Evolutionary conservation across 2,888 invertebrate species (phyloP), one percentile per base, ranked within the genome.

Genomic region (Chrysotoxum bicinctum): DNA sequence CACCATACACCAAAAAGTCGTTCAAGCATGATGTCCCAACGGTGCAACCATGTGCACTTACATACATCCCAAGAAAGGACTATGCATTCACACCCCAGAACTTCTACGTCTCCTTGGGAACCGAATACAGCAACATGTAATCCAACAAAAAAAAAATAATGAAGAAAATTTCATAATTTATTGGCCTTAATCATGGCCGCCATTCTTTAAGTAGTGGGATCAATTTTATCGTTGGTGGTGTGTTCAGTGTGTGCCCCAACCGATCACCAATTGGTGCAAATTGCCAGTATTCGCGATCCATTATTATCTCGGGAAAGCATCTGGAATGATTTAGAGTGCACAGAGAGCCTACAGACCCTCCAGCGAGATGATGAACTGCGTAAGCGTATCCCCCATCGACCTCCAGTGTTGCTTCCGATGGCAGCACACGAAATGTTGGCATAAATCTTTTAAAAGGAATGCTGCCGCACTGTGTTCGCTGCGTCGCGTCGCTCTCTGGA

Each of bases 181-280:
- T 86, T 86, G 69, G 82, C 77, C 85, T 77, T 81, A 86, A 86
- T 82, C 81, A 81, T 85, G 84, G 72, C 81, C 81, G 72, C 81
- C 72, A 77, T 73, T 75, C 50, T 66, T 48, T 66, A 66, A 76
- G 76, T 86, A 77, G 85, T 81, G 79, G 79, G 79, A 79, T 79
- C 70, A 84, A 79, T 84, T 84, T 79, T 70, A 79, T 70, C 72
- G 72, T 56, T 30, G 54, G 21, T 35, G 60, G 35, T 35, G 35
- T 3, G 66, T 58, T 45, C 45, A 30, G 76, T 76, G 81, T 81
- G 77, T 75, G 40, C 73, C 69, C 48, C 62, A 68, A 64, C 52
- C 81, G 73, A 81, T 81, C 80, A 74, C 81, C 85, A 86, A 86
- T 81, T 86, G 85, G 85, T 86, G 85, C 85, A 86, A 86, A 86